These are phyloP conservation scores for Peucedramus taeniatus DNA, from an alignment of 2,113 vertebrate genomes.

Conservation along the genomic window DNA sequence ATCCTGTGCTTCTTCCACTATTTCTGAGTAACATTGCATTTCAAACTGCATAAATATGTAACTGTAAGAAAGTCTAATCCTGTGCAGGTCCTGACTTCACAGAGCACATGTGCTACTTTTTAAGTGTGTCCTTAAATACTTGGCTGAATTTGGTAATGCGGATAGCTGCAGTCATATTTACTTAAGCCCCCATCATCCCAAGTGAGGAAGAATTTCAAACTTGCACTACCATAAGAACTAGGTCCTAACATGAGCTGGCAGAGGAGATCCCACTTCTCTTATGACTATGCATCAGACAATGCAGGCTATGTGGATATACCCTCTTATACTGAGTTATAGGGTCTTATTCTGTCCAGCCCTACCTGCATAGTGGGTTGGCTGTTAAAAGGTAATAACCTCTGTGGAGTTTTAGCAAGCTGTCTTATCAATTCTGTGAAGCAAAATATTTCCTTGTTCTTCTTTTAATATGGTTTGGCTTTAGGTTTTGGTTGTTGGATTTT, in stretches of 20 bases:
- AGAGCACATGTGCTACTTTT: not conserved
- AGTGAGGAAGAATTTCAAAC: not conserved
- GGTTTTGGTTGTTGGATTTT: not conserved
- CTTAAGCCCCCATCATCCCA: not conserved
- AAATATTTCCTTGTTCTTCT: not conserved
- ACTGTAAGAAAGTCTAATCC: not conserved
- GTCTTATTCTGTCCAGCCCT: not conserved
- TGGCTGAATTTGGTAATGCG: not conserved
- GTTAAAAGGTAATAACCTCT: not conserved
- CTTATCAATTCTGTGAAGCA: not conserved
- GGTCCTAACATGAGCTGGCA: not conserved
- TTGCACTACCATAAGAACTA: not conserved
- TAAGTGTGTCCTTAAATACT: not conserved
- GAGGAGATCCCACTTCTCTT: not conserved
- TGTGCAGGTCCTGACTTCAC: not conserved
- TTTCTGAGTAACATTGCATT: not conserved
- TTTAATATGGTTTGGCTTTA: not conserved
- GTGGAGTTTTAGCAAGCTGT: not conserved
- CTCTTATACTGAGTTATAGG: not conserved
- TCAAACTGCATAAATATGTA: not conserved
- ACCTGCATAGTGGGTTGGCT: not conserved
- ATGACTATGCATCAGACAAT: not conserved
- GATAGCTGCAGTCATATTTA: not conserved
- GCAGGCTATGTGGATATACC: not conserved
- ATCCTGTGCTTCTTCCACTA: not conserved